A percentile compares a stretch with the other conserved stretches of the same genome.
Conservation (phyloP, 2,888 invertebrate species). For the Coecobrya sp. region DNA sequence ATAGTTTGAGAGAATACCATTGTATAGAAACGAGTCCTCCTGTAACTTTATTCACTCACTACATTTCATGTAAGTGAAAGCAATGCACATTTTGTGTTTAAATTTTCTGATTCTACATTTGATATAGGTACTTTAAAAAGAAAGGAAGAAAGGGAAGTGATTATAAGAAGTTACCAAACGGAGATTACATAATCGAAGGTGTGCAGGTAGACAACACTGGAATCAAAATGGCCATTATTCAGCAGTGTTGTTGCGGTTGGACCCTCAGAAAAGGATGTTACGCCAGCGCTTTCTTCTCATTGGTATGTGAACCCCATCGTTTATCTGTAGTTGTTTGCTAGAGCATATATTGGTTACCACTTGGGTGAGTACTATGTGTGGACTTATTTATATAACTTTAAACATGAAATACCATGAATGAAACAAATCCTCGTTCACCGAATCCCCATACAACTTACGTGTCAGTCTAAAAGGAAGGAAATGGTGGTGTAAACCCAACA, state of each 20-base stretch:
- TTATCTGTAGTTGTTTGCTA: not conserved
- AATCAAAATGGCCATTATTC: constrained; percentile 91
- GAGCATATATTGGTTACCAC: not conserved
- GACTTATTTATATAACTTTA: not conserved
- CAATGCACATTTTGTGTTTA: not conserved
- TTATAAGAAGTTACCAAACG: not conserved
- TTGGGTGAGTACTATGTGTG: not conserved
- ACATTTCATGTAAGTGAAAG: too few species aligned
- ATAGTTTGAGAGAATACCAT: not conserved
- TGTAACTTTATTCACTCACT: too few species aligned
- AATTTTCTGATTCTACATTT: not conserved
- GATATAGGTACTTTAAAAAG: not conserved
- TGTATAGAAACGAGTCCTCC: too few species aligned
- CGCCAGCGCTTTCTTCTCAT: constrained; percentile 91
- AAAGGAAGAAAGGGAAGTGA: not conserved
- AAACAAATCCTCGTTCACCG: too few species aligned
- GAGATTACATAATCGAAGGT: not conserved
- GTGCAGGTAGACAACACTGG: not conserved
- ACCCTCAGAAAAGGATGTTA: constrained; percentile 93
- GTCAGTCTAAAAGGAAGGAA: too few species aligned
- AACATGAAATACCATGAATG: too few species aligned
- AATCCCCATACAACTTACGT: too few species aligned
- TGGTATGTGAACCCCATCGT: constrained; percentile 89
- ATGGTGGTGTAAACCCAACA: too few species aligned
- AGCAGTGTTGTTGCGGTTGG: constrained; percentile 93